phyloP scores from a whole-genome alignment of 2,113 vertebrate genomes.

The rabbit (Oryctolagus cuniculus) region mOryCun1.1 NC_091445.1:3842501-3843000 shows the following conservation, averaged over 20 bases:
- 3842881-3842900: background rate
- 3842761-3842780: background rate
- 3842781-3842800: background rate
- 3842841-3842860: background rate
- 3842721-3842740: background rate
- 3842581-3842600: too few relatives aligned
- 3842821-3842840: background rate
- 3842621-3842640: background rate
- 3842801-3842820: background rate
- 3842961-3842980: too few relatives aligned
- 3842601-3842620: background rate
- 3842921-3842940: background rate
- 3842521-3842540: background rate
- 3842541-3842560: too few relatives aligned
- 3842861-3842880: background rate
- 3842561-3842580: too few relatives aligned
- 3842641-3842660: conserved; percentile 19
- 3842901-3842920: background rate
- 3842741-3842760: conserved; percentile 42
- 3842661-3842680: conserved; percentile 25
- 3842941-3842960: background rate
- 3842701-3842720: background rate
- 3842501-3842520: too few relatives aligned
- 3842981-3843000: background rate
- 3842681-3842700: conserved; percentile 28